Base-by-base conservation (phyloP, 2,113 vertebrate genomes). In the Charadrius vociferus region DNA sequence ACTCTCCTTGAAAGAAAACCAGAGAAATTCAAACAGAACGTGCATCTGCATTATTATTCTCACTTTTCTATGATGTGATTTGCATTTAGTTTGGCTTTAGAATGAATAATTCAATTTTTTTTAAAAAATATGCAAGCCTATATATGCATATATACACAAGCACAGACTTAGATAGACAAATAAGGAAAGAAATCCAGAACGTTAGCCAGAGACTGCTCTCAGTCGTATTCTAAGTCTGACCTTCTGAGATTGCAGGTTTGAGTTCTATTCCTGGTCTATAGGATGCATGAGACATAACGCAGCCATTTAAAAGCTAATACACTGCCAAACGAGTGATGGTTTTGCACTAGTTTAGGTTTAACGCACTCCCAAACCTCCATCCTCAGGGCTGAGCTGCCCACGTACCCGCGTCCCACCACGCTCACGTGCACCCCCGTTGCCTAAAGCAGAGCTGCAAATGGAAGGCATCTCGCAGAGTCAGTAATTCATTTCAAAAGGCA, bases 381-480 rank as follows among this genome's bases (percentile, higher is more conserved):
- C 47, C 41, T 30, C 27, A 21, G 2, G 5, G 52, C 37, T 20
- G 52, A 84, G 39, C 29, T 59, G 45, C 26, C 26, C 68, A 27
- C 45, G 61, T 1, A 86, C 24, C 26, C 3, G 0, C 1, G 4
- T 52, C 29, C 50, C 41, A 49, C 52, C 67, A 45, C 0, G 2
- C 14, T 91, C 39, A 24, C 2, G 0, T 14, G 26, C 3, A 7
- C 5, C 21, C 47, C 23, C 3, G 4, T 1, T 4, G 26, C 37
- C 34, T 32, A 36, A 59, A 89, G 37, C 47, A 10, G 41, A 80
- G 67, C 41, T 53, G 32, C 37, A 43, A 53, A 32, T 3, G 55
- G 1, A 0, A 63, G 23, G 24, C 49, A 81, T 12, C 62, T 47
- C 8, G 1, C 10, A 53, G 45, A 73, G 26, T 4, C 75, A 62